Evolutionary conservation across 2,113 vertebrate genomes (phyloP).

Genomic region (Rhagologus leucostigma): DNA sequence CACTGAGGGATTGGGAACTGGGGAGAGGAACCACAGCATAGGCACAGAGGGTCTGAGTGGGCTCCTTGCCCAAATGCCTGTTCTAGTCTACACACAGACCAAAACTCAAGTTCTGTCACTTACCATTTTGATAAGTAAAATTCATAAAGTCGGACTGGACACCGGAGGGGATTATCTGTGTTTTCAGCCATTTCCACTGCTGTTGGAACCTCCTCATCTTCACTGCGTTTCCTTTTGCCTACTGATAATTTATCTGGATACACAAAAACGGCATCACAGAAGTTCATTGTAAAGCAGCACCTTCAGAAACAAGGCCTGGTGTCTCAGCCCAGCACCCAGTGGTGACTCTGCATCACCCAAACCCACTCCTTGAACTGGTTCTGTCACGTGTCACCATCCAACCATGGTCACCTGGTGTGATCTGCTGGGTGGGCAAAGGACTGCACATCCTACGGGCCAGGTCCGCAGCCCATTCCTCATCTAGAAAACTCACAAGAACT

Average conservation of each 20-base stretch:
- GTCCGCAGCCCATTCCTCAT: background rate
- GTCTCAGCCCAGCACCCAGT: background rate
- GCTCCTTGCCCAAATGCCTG: background rate
- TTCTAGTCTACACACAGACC: background rate
- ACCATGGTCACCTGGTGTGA: background rate
- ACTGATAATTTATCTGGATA: conserved; percentile 75
- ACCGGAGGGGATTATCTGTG: conserved; percentile 89
- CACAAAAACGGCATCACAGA: background rate
- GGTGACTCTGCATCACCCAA: background rate
- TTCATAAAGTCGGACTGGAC: conserved; percentile 94
- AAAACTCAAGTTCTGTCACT: background rate
- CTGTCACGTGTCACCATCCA: background rate
- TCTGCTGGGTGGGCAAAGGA: background rate
- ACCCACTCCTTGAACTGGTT: background rate
- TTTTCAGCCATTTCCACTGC: conserved; percentile 95
- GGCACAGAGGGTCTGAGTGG: background rate
- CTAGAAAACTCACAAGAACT: background rate
- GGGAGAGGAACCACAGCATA: background rate
- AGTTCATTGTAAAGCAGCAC: background rate
- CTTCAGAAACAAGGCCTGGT: background rate
- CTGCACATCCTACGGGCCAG: background rate
- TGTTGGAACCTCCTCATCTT: conserved; percentile 77
- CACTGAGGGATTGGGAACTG: background rate
- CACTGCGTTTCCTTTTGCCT: conserved; percentile 83
- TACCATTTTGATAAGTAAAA: conserved; percentile 98